Evolutionary conservation across 64 coral and sea anemone species (phyloP).

Genomic region (Pocillopora verrucosa): DNA sequence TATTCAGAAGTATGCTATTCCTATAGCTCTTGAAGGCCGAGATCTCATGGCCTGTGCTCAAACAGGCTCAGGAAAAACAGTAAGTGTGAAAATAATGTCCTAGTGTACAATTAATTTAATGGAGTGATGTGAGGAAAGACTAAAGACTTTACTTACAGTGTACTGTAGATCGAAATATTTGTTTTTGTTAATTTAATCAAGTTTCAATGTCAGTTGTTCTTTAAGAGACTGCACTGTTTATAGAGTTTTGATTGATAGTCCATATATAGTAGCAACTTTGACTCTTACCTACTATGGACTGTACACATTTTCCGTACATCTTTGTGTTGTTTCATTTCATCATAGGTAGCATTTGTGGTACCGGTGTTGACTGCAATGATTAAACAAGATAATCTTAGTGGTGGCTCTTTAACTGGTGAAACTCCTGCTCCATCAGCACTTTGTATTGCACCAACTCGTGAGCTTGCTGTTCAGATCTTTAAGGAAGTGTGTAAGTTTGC

Average conservation of each 20-base stretch:
- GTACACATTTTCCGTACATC: no score
- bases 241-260: no score
- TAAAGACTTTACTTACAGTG: no score
- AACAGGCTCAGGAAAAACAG: slow-evolving; percentile 97
- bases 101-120: no score
- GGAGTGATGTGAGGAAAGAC: no score
- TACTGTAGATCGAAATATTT: no score
- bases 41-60: slow-evolving; percentile 99
- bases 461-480: slow-evolving; percentile 85
- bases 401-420: slow-evolving; percentile 60
- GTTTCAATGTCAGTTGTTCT: no score
- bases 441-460: slow-evolving; percentile 90
- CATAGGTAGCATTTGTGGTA: slow-evolving; percentile 81
- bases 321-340: not conserved
- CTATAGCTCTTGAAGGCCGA: slow-evolving; percentile 71
- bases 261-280: no score
- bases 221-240: no score
- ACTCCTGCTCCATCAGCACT: slow-evolving; percentile 76
- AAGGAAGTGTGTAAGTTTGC: slow-evolving; percentile 85
- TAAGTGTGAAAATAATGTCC: slow-evolving; percentile 24
- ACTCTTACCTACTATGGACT: no score
- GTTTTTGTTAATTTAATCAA: no score
- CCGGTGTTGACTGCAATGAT: slow-evolving; percentile 82
- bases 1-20: slow-evolving; percentile 92
- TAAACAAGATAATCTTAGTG: slow-evolving; percentile 52